Evolutionary conservation across 1,140 invertebrate genomes (phyloP).

Genomic region (Linepithema humile): DNA sequence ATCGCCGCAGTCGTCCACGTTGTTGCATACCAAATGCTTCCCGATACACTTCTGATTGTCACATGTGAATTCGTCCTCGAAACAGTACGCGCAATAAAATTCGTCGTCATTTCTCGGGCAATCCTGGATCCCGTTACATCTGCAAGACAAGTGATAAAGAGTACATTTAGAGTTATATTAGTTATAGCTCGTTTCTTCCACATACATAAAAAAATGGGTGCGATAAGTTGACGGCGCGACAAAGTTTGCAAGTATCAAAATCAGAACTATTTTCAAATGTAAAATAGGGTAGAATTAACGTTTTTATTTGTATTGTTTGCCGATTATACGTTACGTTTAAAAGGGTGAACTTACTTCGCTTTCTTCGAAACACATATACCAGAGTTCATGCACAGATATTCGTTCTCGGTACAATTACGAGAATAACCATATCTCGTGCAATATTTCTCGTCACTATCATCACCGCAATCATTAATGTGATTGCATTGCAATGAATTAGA

Average conservation of each 20-base stretch:
- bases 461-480: slow-evolving; percentile 84
- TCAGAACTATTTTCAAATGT: too few species aligned
- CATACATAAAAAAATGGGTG: too few species aligned
- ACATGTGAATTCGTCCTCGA: slow-evolving; percentile 86
- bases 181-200: too few species aligned
- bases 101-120: slow-evolving; percentile 90
- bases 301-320: neutral
- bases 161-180: too few species aligned
- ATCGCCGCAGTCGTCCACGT: slow-evolving; percentile 88
- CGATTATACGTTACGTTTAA: neutral
- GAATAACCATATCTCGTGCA: slow-evolving; percentile 77
- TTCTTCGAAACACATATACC: slow-evolving; percentile 85
- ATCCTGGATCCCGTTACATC: slow-evolving; percentile 78
- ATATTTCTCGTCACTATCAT: slow-evolving; percentile 81
- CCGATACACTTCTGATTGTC: slow-evolving; percentile 87
- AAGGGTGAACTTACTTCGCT: slow-evolving; percentile 38
- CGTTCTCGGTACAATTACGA: slow-evolving; percentile 81
- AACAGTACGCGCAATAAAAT: slow-evolving; percentile 86
- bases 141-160: neutral
- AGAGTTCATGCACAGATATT: slow-evolving; percentile 86
- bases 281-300: neutral
- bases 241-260: too few species aligned
- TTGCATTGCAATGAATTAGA: slow-evolving; percentile 83
- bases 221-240: too few species aligned
- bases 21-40: slow-evolving; percentile 87